Conservation (phyloP, 2,888 invertebrate species). For the Teinopalpus imperialis region DNA sequence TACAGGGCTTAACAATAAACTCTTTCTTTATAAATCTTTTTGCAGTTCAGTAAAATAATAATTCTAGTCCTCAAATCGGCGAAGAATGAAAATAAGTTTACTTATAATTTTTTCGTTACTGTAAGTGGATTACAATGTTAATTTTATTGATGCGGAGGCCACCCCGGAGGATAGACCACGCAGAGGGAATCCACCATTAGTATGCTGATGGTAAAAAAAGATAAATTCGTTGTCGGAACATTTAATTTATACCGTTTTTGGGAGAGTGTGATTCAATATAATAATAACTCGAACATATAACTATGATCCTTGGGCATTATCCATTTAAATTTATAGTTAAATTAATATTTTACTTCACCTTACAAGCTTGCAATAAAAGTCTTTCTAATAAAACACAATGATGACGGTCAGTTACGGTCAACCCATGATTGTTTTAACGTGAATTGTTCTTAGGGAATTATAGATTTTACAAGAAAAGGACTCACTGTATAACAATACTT, state of each 20-base stretch:
- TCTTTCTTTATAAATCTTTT: background rate
- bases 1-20: too few relatives aligned
- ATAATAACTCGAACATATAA: too few relatives aligned
- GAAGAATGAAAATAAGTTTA: constrained; percentile 46
- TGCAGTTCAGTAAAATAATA: constrained; percentile 29
- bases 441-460: background rate
- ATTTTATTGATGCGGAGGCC: constrained; percentile 76
- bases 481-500: constrained; percentile 9
- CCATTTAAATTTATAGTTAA: too few relatives aligned
- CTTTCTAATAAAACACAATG: background rate
- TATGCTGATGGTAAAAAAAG: constrained; percentile 76
- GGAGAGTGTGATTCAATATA: constrained; percentile 42
- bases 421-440: background rate
- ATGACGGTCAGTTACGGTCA: background rate
- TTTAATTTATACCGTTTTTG: constrained; percentile 75
- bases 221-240: constrained; percentile 75
- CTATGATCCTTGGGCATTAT: too few relatives aligned
- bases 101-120: constrained; percentile 66
- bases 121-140: constrained; percentile 80
- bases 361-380: too few relatives aligned
- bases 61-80: constrained; percentile 40
- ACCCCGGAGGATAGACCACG: constrained; percentile 57
- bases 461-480: constrained; percentile 9
- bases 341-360: too few relatives aligned
- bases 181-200: constrained; percentile 59